Percentiles rank a stretch among this genome's conserved stretches.
These are phyloP conservation scores for Myrmophylax atrothorax DNA, from an alignment of 2,113 vertebrate genomes.

Conservation along the genomic window DNA sequence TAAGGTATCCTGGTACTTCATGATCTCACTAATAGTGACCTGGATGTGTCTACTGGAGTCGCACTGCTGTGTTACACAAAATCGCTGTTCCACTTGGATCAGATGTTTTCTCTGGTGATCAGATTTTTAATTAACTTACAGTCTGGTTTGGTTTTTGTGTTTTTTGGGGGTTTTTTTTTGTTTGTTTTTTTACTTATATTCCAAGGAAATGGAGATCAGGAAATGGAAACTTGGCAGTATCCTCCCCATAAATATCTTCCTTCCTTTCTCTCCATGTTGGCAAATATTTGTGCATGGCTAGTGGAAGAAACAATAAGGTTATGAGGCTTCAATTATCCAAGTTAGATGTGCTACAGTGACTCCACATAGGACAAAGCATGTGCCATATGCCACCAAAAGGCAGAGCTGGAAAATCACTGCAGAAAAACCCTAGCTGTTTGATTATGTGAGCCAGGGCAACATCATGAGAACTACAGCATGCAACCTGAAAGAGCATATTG, in stretches of 20 bases:
- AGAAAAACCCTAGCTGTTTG: background rate
- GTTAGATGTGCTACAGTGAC: background rate
- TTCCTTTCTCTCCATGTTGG: background rate
- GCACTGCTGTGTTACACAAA: fast-evolving
- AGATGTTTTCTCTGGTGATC: background rate
- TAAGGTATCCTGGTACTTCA: background rate
- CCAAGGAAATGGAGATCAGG: background rate
- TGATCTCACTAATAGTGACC: background rate
- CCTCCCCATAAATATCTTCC: background rate
- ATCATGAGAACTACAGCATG: background rate
- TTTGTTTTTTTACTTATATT: background rate
- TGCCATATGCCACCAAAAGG: background rate
- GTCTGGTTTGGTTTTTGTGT: background rate
- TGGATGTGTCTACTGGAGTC: background rate
- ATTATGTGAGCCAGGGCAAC: background rate
- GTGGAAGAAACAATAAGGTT: background rate
- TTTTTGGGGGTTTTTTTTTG: too few species aligned
- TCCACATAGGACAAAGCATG: background rate
- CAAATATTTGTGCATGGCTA: background rate
- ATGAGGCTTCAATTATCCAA: background rate
- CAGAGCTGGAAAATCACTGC: background rate
- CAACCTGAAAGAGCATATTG: background rate
- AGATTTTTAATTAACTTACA: background rate
- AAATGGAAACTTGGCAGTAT: background rate
- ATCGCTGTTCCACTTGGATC: background rate